Conservation (phyloP, 2,888 invertebrate genomes). For the Nemurella pictetii region DNA sequence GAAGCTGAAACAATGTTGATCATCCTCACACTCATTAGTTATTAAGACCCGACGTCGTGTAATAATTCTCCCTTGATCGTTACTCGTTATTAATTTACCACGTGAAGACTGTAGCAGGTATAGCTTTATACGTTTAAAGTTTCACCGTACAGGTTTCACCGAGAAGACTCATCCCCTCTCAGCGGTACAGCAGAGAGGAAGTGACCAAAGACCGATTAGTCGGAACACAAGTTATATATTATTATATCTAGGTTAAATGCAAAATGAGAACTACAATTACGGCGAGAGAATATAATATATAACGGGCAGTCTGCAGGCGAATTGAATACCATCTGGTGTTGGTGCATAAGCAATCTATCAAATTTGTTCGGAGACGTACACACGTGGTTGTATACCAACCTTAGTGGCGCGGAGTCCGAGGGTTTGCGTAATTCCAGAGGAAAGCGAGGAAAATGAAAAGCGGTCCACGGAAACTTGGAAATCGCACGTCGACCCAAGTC, state of each 20-base stretch:
- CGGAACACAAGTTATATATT: not conserved
- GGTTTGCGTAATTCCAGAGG: no score
- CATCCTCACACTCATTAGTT: not conserved
- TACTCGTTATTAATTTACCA: not conserved
- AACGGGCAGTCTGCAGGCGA: not conserved
- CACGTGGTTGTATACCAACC: no score
- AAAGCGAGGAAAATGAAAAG: no score
- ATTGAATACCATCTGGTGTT: not conserved
- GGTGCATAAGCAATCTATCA: not conserved
- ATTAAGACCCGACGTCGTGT: not conserved
- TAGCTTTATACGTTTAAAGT: no score
- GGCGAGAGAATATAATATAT: not conserved
- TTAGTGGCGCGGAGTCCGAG: no score
- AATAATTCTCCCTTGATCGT: not conserved
- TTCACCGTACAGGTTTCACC: no score
- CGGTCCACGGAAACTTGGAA: no score
- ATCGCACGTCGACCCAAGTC: no score
- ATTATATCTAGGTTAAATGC: not conserved
- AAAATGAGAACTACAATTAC: not conserved
- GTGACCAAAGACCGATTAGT: not conserved
- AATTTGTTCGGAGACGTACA: not conserved
- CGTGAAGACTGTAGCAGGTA: no score
- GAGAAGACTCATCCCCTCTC: no score
- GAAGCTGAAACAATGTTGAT: not conserved
- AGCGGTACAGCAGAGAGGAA: not conserved